Percentiles rank a stretch among this genome's conserved stretches.
phyloP scores from a whole-genome alignment of 1,140 invertebrate species.

The Glomeris maerens region DNA sequence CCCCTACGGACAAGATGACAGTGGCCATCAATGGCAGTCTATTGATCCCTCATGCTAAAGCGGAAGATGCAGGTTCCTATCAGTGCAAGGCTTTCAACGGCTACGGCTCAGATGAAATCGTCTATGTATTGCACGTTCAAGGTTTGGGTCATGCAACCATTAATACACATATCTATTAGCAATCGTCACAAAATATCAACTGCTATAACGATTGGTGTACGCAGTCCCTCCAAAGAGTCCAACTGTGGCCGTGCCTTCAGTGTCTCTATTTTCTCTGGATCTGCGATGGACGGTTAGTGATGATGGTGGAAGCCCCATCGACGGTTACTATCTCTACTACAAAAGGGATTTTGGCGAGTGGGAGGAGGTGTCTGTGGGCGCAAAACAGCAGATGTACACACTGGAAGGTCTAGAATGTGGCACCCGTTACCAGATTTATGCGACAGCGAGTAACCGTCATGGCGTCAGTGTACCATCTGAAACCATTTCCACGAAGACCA shows the following conservation, averaged over 20 bases:
- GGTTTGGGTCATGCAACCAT: constrained; percentile 35
- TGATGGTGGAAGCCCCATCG: constrained; percentile 4
- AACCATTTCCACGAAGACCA: constrained; percentile 38
- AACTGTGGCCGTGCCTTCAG: neutral
- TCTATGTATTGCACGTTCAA: constrained; percentile 71
- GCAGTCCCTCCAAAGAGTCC: constrained; percentile 6
- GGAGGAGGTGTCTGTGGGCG: constrained; percentile 35
- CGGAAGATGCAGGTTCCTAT: constrained; percentile 67
- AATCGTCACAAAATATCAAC: neutral
- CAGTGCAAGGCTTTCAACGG: constrained; percentile 79
- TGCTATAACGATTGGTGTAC: neutral
- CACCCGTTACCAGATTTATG: constrained; percentile 80
- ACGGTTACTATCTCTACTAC: constrained; percentile 55
- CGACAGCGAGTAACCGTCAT: constrained; percentile 67
- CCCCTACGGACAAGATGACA: constrained; percentile 57
- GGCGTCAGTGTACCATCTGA: constrained; percentile 33
- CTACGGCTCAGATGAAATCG: constrained; percentile 79
- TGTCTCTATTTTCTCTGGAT: neutral
- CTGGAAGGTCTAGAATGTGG: constrained; percentile 75
- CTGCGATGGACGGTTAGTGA: neutral
- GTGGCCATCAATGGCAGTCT: constrained; percentile 60
- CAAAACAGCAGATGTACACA: constrained; percentile 45
- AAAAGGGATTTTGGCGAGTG: constrained; percentile 85
- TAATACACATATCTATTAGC: constrained; percentile 14
- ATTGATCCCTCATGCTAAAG: constrained; percentile 70